These are phyloP conservation scores for Patagioenas fasciata DNA, from an alignment of 2,113 vertebrate genomes.

Conservation along the genomic window DNA sequence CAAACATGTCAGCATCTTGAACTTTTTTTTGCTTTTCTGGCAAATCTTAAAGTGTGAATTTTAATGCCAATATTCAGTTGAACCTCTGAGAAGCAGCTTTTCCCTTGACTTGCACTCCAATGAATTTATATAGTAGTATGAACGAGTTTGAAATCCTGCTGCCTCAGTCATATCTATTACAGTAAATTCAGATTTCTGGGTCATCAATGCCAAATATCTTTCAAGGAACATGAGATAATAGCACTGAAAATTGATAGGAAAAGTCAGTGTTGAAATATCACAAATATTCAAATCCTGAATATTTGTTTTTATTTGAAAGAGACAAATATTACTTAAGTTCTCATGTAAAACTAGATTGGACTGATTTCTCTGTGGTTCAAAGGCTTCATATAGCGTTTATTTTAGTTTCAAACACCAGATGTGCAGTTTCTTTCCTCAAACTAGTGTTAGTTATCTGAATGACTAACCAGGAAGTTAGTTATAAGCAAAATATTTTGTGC, in stretches of 20 bases:
- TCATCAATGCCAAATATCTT: neutral
- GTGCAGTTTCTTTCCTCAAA: neutral
- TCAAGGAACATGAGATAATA: neutral
- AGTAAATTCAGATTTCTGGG: neutral
- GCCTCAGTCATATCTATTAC: neutral
- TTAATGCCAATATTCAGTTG: neutral
- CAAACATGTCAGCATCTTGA: neutral
- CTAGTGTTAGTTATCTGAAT: neutral
- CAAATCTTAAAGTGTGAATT: neutral
- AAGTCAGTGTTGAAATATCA: neutral
- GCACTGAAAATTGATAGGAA: neutral
- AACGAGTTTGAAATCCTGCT: neutral
- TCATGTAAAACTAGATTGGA: neutral
- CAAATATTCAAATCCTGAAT: neutral
- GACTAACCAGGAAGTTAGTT: neutral
- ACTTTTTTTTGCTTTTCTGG: neutral
- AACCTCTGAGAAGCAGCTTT: neutral
- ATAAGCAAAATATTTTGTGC: neutral
- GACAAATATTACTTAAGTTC: neutral
- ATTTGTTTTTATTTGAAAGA: neutral
- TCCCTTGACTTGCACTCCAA: neutral
- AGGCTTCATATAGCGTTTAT: neutral
- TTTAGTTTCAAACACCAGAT: neutral
- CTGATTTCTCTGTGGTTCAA: too few species aligned
- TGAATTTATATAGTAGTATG: neutral